Percentiles rank a stretch among this genome's conserved stretches.
phyloP scores from a whole-genome alignment of 2,888 invertebrate species.

The Agonopterix heracliana region DNA sequence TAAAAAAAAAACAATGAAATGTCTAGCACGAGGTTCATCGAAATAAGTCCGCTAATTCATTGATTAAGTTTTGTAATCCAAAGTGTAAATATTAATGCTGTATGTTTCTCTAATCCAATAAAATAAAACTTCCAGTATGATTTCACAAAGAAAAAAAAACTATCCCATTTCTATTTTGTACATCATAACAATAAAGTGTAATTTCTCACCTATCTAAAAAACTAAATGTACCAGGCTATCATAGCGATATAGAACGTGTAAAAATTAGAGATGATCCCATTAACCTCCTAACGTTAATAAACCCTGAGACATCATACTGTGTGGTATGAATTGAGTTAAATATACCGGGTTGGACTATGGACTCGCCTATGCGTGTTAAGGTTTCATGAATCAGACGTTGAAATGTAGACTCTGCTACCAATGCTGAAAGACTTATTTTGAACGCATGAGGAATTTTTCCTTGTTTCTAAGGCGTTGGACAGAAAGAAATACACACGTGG shows the following conservation, averaged over 20 bases:
- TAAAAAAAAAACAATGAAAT: no score
- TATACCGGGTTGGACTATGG: constrained; percentile 32
- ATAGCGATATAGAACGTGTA: constrained; percentile 10
- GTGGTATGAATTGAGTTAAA: constrained; percentile 30
- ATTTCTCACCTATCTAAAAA: no score
- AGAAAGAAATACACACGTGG: no score
- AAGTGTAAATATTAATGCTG: no score
- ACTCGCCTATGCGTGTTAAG: constrained; percentile 15
- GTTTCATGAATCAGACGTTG: not conserved
- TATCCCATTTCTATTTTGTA: no score
- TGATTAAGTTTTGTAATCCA: no score
- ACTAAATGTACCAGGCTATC: constrained; percentile 2
- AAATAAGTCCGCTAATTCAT: no score
- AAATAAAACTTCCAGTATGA: no score
- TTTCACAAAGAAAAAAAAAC: no score
- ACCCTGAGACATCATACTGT: constrained; percentile 14
- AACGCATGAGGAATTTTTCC: not conserved
- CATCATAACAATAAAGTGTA: no score
- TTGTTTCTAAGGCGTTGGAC: not conserved
- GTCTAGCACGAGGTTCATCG: no score
- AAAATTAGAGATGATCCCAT: constrained; percentile 29
- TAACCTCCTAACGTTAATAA: constrained; percentile 32
- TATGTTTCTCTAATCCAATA: no score
- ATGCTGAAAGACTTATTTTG: not conserved
- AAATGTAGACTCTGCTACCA: not conserved